Evolutionary conservation across 2,888 invertebrate species (phyloP).

Genomic region (Trissoscelio sp.): DNA sequence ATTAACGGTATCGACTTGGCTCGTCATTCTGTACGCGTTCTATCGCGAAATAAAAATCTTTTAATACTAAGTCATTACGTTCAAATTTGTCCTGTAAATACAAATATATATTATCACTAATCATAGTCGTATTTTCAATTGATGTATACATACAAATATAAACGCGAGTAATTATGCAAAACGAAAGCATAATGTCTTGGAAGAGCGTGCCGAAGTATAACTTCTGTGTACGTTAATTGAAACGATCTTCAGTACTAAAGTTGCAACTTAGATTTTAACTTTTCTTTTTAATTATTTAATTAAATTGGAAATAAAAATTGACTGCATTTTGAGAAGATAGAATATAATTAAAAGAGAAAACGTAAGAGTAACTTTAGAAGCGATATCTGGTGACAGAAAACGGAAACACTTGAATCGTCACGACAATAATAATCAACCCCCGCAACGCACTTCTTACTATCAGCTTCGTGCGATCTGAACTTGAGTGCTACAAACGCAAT

Average conservation of each 20-base stretch:
- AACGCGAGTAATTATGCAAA: constrained; percentile 10
- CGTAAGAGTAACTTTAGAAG: too few species aligned
- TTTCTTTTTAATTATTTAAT: too few species aligned
- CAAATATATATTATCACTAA: background rate
- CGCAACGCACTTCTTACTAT: constrained; percentile 40
- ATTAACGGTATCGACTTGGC: constrained; percentile 39
- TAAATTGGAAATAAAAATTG: too few species aligned
- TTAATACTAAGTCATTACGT: constrained; percentile 13
- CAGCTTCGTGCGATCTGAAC: constrained; percentile 71
- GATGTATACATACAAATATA: background rate
- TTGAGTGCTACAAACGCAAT: constrained; percentile 72
- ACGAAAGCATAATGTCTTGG: constrained; percentile 24
- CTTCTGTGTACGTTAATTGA: constrained; percentile 8
- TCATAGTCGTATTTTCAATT: background rate
- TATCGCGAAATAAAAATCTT: constrained; percentile 4
- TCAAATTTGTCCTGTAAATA: background rate
- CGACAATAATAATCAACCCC: constrained; percentile 6
- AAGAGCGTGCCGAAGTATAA: constrained; percentile 21
- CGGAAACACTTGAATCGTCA: constrained; percentile 27
- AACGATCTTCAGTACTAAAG: background rate
- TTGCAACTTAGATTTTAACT: background rate
- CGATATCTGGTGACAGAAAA: too few species aligned
- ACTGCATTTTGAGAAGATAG: too few species aligned
- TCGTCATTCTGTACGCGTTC: background rate
- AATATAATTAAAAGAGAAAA: too few species aligned